Conservation (phyloP, 1,140 invertebrate species). For the Spodoptera litura region DNA sequence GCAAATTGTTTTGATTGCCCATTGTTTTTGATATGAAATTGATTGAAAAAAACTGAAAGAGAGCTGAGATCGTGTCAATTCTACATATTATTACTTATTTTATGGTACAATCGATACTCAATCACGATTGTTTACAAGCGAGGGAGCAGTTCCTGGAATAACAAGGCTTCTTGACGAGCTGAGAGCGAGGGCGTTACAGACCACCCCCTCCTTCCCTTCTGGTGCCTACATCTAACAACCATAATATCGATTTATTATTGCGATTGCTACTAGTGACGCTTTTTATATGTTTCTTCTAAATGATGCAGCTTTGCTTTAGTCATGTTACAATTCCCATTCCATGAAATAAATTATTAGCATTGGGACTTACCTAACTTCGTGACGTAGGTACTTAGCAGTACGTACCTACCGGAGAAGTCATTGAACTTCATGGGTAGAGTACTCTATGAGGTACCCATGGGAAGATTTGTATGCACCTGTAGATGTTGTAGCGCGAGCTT, state of each 20-base stretch:
- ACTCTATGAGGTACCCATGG: too few species aligned
- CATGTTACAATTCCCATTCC: too few species aligned
- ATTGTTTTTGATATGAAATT: neutral
- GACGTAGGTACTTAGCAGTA: too few species aligned
- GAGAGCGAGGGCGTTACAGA: neutral
- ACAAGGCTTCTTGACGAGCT: conserved; percentile 8
- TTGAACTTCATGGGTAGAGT: too few species aligned
- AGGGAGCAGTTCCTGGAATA: conserved; percentile 10
- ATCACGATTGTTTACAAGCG: conserved; percentile 23
- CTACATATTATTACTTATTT: conserved; percentile 6
- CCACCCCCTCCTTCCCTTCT: neutral
- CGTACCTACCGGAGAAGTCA: too few species aligned
- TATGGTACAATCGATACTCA: conserved; percentile 23
- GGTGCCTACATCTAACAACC: neutral
- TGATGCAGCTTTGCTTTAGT: too few species aligned
- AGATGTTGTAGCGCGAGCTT: too few species aligned
- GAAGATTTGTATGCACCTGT: too few species aligned
- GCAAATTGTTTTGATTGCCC: too few species aligned
- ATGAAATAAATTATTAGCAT: too few species aligned
- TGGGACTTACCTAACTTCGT: too few species aligned
- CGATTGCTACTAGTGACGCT: neutral
- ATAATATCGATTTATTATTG: conserved; percentile 25
- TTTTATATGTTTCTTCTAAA: too few species aligned
- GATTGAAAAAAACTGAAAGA: neutral
- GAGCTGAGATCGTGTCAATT: neutral